phyloP scores from a whole-genome alignment of 1,140 invertebrate species.

The Papilio polyxenes region DNA sequence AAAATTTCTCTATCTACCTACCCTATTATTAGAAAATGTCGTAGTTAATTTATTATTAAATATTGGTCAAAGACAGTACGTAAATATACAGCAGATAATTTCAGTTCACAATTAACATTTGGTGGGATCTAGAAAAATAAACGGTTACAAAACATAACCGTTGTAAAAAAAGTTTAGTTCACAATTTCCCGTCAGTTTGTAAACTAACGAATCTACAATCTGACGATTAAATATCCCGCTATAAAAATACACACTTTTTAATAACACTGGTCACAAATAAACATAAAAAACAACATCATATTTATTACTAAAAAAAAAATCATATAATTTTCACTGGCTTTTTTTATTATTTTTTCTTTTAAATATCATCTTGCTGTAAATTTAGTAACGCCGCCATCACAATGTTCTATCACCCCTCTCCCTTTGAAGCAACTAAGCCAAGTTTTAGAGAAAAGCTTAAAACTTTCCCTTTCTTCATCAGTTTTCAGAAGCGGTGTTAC shows the following conservation, averaged over 20 bases:
- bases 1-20: not conserved
- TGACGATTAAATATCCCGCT: too few species aligned
- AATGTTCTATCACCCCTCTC: slow-evolving; percentile 73
- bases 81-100: too few species aligned
- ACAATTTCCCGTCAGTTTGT: too few species aligned
- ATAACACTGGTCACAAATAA: not conserved
- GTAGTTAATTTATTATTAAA: not conserved
- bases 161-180: too few species aligned
- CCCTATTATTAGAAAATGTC: not conserved
- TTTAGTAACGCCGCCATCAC: slow-evolving; percentile 67
- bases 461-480: slow-evolving; percentile 71
- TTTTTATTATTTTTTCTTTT: not conserved
- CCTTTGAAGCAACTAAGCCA: slow-evolving; percentile 75
- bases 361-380: slow-evolving; percentile 68
- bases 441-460: slow-evolving; percentile 71
- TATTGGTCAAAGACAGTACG: not conserved
- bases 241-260: not conserved
- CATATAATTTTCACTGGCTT: not conserved
- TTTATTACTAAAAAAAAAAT: not conserved
- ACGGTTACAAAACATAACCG: too few species aligned
- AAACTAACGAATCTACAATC: too few species aligned
- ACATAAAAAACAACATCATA: too few species aligned
- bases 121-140: too few species aligned
- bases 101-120: too few species aligned
- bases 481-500: slow-evolving; percentile 64